Conservation (phyloP, 2,797 vertebrate genomes). For the Poeciliopsis paucimaculata region DNA sequence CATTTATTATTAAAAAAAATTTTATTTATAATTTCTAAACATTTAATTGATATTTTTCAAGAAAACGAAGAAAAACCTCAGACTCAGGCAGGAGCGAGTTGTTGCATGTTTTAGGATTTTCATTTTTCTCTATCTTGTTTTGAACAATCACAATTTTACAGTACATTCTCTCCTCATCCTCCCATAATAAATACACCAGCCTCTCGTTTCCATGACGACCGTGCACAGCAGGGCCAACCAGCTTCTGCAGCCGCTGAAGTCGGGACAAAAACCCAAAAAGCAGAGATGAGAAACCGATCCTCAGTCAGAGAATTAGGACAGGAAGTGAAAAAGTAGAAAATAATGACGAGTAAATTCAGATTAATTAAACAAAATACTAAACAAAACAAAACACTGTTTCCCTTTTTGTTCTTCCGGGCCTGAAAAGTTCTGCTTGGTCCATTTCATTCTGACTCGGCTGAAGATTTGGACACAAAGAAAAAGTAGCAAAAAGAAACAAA, state of each 20-base stretch:
- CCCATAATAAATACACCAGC: conserved; percentile 77
- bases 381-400: conserved; percentile 54
- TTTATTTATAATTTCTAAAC: neutral
- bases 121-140: conserved; percentile 66
- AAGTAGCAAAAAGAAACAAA: neutral
- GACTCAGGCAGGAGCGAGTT: conserved; percentile 35
- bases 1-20: neutral
- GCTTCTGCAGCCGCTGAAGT: conserved; percentile 45
- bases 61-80: neutral
- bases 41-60: neutral
- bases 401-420: conserved; percentile 61
- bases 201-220: conserved; percentile 56
- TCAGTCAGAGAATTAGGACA: conserved; percentile 24
- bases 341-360: conserved; percentile 15
- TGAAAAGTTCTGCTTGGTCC: conserved; percentile 68
- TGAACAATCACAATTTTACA: conserved; percentile 77
- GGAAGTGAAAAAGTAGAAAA: conserved; percentile 41
- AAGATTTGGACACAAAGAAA: conserved; percentile 3
- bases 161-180: conserved; percentile 63
- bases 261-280: conserved; percentile 24
- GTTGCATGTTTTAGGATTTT: conserved; percentile 67
- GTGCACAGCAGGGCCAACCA: conserved; percentile 73
- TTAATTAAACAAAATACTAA: conserved; percentile 28
- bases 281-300: conserved; percentile 12
- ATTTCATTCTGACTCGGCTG: conserved; percentile 20